Conservation (phyloP, 1,140 invertebrate species). For the Dermatophagoides farinae region DNA sequence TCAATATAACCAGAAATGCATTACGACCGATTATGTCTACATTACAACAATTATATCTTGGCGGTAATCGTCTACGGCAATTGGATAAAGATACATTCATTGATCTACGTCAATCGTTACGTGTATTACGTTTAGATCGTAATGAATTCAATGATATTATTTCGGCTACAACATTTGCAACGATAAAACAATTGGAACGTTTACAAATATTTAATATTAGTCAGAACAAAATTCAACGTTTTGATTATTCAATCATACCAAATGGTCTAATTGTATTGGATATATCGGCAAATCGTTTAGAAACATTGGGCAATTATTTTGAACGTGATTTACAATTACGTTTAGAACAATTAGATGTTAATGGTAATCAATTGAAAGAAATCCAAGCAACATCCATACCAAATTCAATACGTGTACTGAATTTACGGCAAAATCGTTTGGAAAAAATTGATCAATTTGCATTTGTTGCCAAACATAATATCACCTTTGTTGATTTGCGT, state of each 20-base stretch:
- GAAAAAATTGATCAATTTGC: constrained; percentile 52
- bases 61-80: constrained; percentile 54
- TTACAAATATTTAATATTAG: constrained; percentile 74
- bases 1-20: constrained; percentile 55
- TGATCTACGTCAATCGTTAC: constrained; percentile 44
- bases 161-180: constrained; percentile 30
- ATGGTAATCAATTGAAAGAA: constrained; percentile 54
- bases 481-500: constrained; percentile 59
- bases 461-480: constrained; percentile 57
- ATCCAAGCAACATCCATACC: constrained; percentile 49
- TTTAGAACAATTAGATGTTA: constrained; percentile 53
- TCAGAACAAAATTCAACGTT: constrained; percentile 67
- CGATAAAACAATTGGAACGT: constrained; percentile 53
- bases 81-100: constrained; percentile 64
- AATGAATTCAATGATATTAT: constrained; percentile 64
- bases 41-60: constrained; percentile 67
- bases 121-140: constrained; percentile 62
- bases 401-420: constrained; percentile 50
- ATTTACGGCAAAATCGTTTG: constrained; percentile 61
- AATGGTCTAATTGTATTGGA: constrained; percentile 63
- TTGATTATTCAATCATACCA: constrained; percentile 70
- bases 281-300: constrained; percentile 65
- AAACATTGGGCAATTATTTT: constrained; percentile 63
- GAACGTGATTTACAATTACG: constrained; percentile 42
- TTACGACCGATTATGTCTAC: constrained; percentile 51